phyloP scores from a whole-genome alignment of 2,888 invertebrate genomes.

The Yponomeuta plumbellus region DNA sequence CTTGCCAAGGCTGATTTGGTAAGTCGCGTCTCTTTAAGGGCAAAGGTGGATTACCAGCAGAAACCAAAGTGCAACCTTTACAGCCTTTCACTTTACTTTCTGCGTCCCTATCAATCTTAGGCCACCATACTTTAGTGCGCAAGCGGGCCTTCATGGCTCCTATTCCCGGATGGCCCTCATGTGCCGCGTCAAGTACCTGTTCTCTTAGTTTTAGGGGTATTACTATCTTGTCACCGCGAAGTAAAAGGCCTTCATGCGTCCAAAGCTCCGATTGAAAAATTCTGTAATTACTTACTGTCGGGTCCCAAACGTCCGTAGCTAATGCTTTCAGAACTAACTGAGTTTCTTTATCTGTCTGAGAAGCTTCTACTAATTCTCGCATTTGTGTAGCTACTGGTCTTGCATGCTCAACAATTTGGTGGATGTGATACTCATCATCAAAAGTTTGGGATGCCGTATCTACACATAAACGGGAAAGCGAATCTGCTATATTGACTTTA shows the following conservation, averaged over 20 bases:
- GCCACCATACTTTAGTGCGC: slow-evolving; percentile 29
- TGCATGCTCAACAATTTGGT: slow-evolving; percentile 10
- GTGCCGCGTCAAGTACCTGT: slow-evolving; percentile 26
- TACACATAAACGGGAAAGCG: slow-evolving; percentile 19
- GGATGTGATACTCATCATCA: slow-evolving; percentile 19
- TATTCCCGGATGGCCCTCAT: slow-evolving; percentile 27
- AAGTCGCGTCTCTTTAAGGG: slow-evolving; percentile 15
- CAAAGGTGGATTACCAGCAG: slow-evolving; percentile 20
- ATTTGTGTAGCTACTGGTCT: neutral
- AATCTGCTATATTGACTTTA: slow-evolving; percentile 23
- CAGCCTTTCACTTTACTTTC: slow-evolving; percentile 24
- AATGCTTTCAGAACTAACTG: slow-evolving; percentile 4
- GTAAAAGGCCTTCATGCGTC: slow-evolving; percentile 19
- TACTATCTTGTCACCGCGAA: slow-evolving; percentile 25
- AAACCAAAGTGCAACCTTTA: slow-evolving; percentile 26
- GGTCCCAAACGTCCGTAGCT: neutral
- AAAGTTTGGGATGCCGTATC: neutral
- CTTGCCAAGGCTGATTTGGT: slow-evolving; percentile 13
- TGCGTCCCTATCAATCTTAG: slow-evolving; percentile 24
- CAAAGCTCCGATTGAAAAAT: slow-evolving; percentile 20
- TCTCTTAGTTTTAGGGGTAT: slow-evolving; percentile 23
- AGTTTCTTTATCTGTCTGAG: neutral
- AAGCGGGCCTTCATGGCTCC: slow-evolving; percentile 26
- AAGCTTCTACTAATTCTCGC: neutral
- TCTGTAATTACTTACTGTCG: slow-evolving; percentile 14